A percentile compares a stretch with the other conserved stretches of the same genome.
Evolutionary conservation across 1,140 invertebrate genomes (phyloP).

Genomic region (Atopsyche davidsoni): DNA sequence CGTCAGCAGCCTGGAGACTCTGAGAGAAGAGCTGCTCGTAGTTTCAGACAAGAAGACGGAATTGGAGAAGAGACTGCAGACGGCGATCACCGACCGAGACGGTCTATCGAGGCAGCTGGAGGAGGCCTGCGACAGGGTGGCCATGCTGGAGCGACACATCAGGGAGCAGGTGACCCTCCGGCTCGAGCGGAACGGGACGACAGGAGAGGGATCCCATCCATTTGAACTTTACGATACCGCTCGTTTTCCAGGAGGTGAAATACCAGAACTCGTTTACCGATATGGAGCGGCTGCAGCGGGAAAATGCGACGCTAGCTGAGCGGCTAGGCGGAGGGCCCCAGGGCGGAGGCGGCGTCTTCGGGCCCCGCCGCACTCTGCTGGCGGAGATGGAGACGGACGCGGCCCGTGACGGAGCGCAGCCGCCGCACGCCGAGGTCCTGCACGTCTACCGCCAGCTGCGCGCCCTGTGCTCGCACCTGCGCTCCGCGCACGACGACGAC

Average conservation of each 20-base stretch:
- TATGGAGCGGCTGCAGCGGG: constrained; percentile 55
- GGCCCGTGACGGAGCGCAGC: constrained; percentile 49
- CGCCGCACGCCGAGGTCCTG: constrained; percentile 57
- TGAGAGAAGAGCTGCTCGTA: constrained; percentile 81
- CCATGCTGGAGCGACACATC: constrained; percentile 74
- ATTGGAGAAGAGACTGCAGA: constrained; percentile 70
- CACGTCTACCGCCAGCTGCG: constrained; percentile 62
- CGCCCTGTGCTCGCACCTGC: constrained; percentile 61
- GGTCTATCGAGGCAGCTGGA: constrained; percentile 71
- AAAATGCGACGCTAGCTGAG: constrained; percentile 58
- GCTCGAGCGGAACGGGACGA: not conserved
- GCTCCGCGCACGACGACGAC: constrained; percentile 64
- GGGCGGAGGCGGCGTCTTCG: constrained; percentile 35
- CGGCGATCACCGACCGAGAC: constrained; percentile 71
- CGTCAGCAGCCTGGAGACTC: constrained; percentile 78
- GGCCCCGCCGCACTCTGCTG: constrained; percentile 54
- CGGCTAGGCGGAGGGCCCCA: constrained; percentile 48
- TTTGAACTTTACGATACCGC: too few species aligned
- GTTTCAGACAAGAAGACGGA: constrained; percentile 79
- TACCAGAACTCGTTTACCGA: constrained; percentile 56
- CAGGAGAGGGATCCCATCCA: too few species aligned
- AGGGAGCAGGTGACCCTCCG: constrained; percentile 72
- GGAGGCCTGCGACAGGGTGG: constrained; percentile 82
- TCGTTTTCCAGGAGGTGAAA: constrained; percentile 42
- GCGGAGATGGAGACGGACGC: constrained; percentile 72